These are phyloP conservation scores for Hemiprocne comata DNA, from an alignment of 2,113 vertebrate species.

Conservation along the genomic window DNA sequence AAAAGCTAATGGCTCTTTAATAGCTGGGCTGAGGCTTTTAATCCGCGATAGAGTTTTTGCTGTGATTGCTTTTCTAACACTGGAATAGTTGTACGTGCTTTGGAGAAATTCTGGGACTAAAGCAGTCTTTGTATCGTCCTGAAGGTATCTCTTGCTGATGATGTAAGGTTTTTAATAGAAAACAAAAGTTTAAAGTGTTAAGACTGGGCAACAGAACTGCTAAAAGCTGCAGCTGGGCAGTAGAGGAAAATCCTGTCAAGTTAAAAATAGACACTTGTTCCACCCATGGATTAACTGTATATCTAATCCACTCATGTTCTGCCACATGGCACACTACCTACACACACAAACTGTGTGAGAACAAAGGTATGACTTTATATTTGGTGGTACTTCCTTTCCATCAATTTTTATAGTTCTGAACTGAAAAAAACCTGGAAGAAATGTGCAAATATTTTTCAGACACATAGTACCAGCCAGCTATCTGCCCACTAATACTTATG, in stretches of 20 bases:
- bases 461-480: not conserved
- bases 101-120: not conserved
- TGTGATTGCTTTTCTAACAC: not conserved
- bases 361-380: not conserved
- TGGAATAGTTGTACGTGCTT: not conserved
- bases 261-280: slow-evolving; percentile 61
- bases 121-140: not conserved
- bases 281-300: slow-evolving; percentile 24
- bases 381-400: not conserved
- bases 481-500: not conserved
- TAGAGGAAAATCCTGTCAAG: not conserved
- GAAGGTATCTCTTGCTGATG: not conserved
- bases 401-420: not conserved
- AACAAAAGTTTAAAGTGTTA: not conserved
- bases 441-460: not conserved
- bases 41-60: not conserved
- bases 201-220: not conserved
- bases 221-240: not conserved
- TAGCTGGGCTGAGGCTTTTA: not conserved
- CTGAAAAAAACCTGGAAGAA: not conserved
- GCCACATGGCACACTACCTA: not conserved
- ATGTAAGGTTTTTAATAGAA: slow-evolving; percentile 1
- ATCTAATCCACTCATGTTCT: slow-evolving; percentile 56
- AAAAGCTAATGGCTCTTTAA: not conserved
- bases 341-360: not conserved